A percentile compares a stretch with the other conserved stretches of the same genome.
Conservation (phyloP, 2,797 vertebrate species). For the Poliocrania exsul region DNA sequence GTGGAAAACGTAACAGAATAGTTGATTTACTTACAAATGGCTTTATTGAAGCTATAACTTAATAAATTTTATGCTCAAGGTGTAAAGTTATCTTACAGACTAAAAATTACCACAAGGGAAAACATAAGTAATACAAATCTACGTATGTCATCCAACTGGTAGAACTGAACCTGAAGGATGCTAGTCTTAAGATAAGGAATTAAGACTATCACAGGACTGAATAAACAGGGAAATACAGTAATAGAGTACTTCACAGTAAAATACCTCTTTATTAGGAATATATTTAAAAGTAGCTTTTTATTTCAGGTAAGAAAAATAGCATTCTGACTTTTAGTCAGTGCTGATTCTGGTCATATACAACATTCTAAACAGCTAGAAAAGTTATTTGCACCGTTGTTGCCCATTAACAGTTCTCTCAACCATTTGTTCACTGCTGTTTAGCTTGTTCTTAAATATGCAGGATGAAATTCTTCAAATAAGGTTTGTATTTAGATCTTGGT, state of each 20-base stretch:
- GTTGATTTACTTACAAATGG: not conserved
- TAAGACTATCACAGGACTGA: conserved; percentile 13
- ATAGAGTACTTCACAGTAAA: conserved; percentile 46
- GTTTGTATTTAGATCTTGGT: not conserved
- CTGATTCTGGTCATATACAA: not conserved
- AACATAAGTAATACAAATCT: not conserved
- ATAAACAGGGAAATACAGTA: conserved; percentile 27
- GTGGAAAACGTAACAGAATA: not conserved
- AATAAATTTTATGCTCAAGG: not conserved
- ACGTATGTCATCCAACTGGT: not conserved
- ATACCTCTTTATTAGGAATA: conserved; percentile 58
- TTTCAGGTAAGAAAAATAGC: conserved; percentile 65
- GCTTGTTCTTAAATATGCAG: not conserved
- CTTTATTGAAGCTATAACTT: conserved; percentile 45
- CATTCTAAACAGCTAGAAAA: conserved; percentile 40
- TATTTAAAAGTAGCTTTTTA: conserved; percentile 53
- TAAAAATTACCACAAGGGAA: conserved; percentile 1
- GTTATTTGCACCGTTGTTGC: not conserved
- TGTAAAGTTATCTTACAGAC: not conserved
- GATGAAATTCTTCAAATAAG: not conserved
- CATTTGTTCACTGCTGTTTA: not conserved
- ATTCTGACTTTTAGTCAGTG: conserved; percentile 58
- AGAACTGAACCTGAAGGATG: not conserved
- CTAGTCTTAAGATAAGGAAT: not conserved
- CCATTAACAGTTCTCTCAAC: not conserved